Conservation (phyloP, 2,113 vertebrate species). For the Sterrhoptilus dennistouni region DNA sequence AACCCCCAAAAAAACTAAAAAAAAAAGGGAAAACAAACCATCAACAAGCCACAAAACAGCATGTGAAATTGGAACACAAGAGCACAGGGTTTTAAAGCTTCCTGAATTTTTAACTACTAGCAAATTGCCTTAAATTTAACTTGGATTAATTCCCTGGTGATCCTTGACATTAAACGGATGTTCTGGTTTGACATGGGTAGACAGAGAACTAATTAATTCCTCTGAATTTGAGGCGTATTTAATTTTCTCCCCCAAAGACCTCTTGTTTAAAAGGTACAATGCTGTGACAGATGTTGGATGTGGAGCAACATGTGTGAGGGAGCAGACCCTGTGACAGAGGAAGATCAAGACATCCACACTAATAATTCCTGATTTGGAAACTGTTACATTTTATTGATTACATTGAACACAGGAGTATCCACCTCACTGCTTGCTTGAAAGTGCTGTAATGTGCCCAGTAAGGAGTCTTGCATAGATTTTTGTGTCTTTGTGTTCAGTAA, state of each 20-base stretch:
- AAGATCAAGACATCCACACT: not conserved
- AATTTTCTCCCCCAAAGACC: constrained; percentile 61
- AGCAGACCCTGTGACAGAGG: not conserved
- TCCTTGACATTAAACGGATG: constrained; percentile 59
- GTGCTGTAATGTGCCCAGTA: not conserved
- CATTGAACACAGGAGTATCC: rapidly evolving
- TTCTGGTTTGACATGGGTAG: constrained; percentile 64
- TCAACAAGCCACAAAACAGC: constrained; percentile 23
- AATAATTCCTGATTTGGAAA: not conserved
- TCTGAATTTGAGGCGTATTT: constrained; percentile 62
- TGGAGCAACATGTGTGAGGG: not conserved
- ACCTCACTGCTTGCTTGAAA: not conserved
- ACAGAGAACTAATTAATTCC: constrained; percentile 66
- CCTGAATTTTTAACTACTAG: constrained; percentile 68
- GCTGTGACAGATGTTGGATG: not conserved
- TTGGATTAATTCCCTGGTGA: constrained; percentile 58
- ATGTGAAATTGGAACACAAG: constrained; percentile 16
- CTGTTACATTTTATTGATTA: not conserved
- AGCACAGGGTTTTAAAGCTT: constrained; percentile 50
- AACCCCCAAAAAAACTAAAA: no score
- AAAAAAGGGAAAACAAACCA: not conserved
- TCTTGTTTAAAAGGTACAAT: constrained; percentile 7
- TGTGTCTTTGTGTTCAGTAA: not conserved
- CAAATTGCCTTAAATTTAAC: constrained; percentile 68
- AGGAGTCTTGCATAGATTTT: not conserved